These are phyloP conservation scores for Scytalopus superciliaris DNA, from an alignment of 2,113 vertebrate species.

Conservation along the genomic window DNA sequence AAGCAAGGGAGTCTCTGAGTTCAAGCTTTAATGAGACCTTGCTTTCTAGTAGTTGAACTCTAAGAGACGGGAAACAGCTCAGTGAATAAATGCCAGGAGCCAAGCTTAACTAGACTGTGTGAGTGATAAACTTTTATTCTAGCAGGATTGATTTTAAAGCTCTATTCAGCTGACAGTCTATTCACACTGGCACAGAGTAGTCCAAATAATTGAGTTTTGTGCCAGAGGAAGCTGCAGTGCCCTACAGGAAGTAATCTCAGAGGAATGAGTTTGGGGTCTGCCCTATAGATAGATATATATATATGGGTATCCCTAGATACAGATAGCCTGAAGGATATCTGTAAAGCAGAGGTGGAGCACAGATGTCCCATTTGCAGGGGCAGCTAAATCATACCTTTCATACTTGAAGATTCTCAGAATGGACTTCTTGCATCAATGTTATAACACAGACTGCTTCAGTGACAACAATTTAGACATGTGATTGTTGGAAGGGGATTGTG, in stretches of 20 bases:
- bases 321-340: not conserved
- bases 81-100: not conserved
- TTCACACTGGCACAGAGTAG: not conserved
- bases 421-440: not conserved
- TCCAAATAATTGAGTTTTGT: not conserved
- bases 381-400: not conserved
- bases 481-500: not conserved
- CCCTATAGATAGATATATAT: not conserved
- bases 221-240: not conserved
- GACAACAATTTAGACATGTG: not conserved
- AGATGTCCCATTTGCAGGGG: not conserved
- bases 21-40: conserved; percentile 56
- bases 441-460: not conserved
- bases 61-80: not conserved
- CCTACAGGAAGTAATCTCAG: not conserved
- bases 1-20: not conserved
- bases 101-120: not conserved
- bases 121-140: not conserved
- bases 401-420: not conserved
- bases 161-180: not conserved
- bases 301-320: not conserved
- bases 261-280: not conserved
- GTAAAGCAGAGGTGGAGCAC: not conserved
- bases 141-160: not conserved
- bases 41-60: not conserved